Evolutionary conservation across 2,797 vertebrate species (phyloP).

Genomic region (Benthosema pterotum): DNA sequence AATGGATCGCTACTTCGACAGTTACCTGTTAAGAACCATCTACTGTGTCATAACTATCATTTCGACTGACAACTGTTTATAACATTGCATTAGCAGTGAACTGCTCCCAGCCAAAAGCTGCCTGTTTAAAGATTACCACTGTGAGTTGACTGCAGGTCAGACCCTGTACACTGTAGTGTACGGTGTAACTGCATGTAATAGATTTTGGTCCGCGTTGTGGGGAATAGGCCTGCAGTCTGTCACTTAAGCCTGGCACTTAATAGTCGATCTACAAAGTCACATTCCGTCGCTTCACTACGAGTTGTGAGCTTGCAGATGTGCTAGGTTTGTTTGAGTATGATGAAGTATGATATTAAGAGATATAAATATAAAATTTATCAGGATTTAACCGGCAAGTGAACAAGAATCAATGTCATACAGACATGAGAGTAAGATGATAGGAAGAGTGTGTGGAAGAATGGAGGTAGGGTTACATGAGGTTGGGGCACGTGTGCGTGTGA

Average conservation of each 20-base stretch:
- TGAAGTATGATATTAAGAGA: background rate
- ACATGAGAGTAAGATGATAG: conserved; percentile 11
- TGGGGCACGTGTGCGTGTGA: background rate
- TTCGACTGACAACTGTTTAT: background rate
- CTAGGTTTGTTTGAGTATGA: too few species aligned
- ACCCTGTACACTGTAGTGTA: conserved; percentile 28
- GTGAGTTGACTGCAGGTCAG: conserved; percentile 10
- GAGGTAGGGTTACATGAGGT: conserved; percentile 25
- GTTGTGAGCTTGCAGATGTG: too few species aligned
- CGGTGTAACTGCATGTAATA: conserved; percentile 1
- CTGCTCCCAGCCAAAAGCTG: conserved; percentile 10
- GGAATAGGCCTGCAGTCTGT: conserved; percentile 28
- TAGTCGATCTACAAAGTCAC: too few species aligned
- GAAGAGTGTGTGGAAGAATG: conserved; percentile 9
- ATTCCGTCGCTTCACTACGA: too few species aligned
- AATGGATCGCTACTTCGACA: too few species aligned
- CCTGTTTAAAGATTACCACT: conserved; percentile 24
- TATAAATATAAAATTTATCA: background rate
- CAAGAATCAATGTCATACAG: background rate
- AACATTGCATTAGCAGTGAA: conserved; percentile 7
- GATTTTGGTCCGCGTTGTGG: conserved; percentile 61
- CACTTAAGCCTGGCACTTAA: background rate
- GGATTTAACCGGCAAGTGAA: background rate
- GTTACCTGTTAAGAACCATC: too few species aligned
- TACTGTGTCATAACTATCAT: too few species aligned